phyloP scores from a whole-genome alignment of 2,113 vertebrate species.

The Larimichthys polyactis region DNA sequence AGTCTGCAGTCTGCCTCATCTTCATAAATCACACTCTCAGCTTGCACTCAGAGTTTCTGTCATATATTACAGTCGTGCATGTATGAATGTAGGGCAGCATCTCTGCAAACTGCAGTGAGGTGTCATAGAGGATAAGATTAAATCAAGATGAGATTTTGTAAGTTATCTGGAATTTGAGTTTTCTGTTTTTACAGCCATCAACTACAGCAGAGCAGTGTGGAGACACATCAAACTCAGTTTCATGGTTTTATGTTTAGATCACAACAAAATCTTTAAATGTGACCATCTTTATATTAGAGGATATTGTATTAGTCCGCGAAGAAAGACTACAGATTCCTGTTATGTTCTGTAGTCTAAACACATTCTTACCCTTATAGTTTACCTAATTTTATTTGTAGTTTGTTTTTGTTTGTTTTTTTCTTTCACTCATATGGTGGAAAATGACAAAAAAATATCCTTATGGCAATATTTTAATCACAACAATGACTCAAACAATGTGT shows the following conservation, averaged over 20 bases:
- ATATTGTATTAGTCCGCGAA: background rate
- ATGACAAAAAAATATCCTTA: too few relatives aligned
- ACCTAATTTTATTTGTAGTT: too few relatives aligned
- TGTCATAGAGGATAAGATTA: slow-evolving; percentile 23
- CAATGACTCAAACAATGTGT: background rate
- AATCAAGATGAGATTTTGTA: slow-evolving; percentile 39
- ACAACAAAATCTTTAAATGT: background rate
- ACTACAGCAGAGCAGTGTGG: background rate
- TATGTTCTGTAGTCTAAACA: background rate
- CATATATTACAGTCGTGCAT: slow-evolving; percentile 31
- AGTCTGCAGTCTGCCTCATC: background rate
- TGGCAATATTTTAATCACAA: background rate
- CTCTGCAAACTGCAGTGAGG: slow-evolving; percentile 24
- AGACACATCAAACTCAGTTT: background rate
- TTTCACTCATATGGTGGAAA: too few relatives aligned
- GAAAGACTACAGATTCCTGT: background rate
- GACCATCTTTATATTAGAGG: background rate
- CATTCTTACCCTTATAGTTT: background rate
- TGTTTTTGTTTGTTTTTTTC: too few relatives aligned
- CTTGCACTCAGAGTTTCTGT: background rate
- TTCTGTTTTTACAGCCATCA: slow-evolving; percentile 6
- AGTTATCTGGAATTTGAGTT: slow-evolving; percentile 19
- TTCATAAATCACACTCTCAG: background rate
- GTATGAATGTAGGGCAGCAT: slow-evolving; percentile 8
- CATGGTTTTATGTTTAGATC: background rate